Base-by-base conservation (phyloP, 2,113 vertebrate genomes). In the Chitala chitala region DNA sequence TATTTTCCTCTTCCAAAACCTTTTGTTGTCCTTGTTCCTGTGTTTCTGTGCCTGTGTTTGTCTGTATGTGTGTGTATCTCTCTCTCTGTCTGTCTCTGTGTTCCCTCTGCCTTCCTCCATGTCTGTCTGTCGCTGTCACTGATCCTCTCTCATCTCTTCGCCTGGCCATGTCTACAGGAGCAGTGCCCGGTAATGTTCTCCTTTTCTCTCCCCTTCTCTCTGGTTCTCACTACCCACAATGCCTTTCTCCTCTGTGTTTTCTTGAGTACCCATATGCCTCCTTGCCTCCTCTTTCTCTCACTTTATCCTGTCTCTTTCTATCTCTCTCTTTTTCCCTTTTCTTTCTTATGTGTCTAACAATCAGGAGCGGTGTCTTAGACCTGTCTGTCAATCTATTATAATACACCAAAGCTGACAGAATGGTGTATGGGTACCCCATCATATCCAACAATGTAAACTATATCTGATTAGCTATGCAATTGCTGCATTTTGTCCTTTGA, bases 131-230 rank as follows among this genome's bases (percentile, higher is more conserved):
- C 75, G 42, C 88, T 90, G 80, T 89, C 84, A 69, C 70, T 78
- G 77, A 78, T 46, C 72, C 75, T 77, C 76, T 84, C 79, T 87
- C 88, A 84, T 91, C 87, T 91, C 84, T 55, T 82, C 81, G 63
- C 74, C 73, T 82, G 82, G 86, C 83, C 82, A 55, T 77, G 38
- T 72, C 20, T 74, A 20, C 84, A 87, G 86, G 86, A 87, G 82
- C 86, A 84, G 81, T 80, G 79, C 83, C 84, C 84, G 86, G 84
- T 87, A 87, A 87, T 81, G 78, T 76, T 58, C 78, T 79, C 71
- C 71, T 82, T 72, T 74, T 78, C 44, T 55, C 54, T 71, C 55
- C 69, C 64, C 72, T 82, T 79, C 78, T 74, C 81, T 44, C 71
- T 56, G 73, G 31, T 38, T 61, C 26, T 81, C 82, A 75, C 72